Conservation (phyloP, 1,140 invertebrate genomes). For the Xylocopa sonorina region DNA sequence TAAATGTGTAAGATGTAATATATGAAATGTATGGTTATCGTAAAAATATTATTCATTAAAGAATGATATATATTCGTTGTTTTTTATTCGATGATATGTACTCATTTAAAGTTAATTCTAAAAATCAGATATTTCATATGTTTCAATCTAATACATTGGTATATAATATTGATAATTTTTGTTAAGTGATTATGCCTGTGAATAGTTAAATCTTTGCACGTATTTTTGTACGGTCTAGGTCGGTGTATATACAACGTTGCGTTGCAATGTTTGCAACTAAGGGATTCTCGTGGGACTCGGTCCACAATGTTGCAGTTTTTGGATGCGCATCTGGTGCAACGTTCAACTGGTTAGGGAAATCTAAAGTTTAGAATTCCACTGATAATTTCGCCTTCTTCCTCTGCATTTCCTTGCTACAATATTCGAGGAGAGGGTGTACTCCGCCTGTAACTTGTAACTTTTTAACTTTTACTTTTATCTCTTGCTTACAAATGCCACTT, state of each 20-base stretch:
- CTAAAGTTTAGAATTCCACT: constrained; percentile 60
- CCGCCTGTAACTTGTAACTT: too few relatives aligned
- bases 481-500: too few relatives aligned
- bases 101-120: too few relatives aligned
- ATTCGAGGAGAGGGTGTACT: not conserved
- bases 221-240: not conserved
- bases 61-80: too few relatives aligned
- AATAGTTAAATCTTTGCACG: not conserved
- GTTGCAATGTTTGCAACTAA: constrained; percentile 53
- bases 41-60: too few relatives aligned
- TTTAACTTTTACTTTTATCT: not conserved
- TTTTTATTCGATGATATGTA: too few relatives aligned
- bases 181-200: too few relatives aligned
- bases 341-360: constrained; percentile 64
- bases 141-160: too few relatives aligned
- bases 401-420: not conserved
- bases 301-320: constrained; percentile 46
- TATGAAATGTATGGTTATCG: too few relatives aligned
- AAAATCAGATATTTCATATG: too few relatives aligned
- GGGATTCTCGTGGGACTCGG: constrained; percentile 39
- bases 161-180: too few relatives aligned
- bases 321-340: constrained; percentile 47
- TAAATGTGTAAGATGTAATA: too few relatives aligned
- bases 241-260: constrained; percentile 20
- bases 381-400: constrained; percentile 36